Conservation (phyloP, 2,888 invertebrate genomes). For the Halictus quadricinctus region DNA sequence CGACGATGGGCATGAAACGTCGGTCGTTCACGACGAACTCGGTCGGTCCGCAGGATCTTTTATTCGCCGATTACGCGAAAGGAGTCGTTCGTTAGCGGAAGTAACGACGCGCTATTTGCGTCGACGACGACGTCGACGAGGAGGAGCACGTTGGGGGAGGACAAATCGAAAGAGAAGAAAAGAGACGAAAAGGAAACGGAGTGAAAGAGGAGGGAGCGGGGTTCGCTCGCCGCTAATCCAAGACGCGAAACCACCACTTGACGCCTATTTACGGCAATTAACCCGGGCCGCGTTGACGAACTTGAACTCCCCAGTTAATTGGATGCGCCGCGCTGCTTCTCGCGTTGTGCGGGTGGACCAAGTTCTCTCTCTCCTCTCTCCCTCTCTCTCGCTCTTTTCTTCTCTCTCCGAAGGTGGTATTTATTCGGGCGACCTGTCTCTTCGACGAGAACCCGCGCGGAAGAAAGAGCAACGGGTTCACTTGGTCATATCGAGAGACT, state of each 20-base stretch:
- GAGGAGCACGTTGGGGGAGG: background rate
- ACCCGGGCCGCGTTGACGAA: slow-evolving; percentile 72
- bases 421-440: slow-evolving; percentile 30
- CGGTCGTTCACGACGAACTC: background rate
- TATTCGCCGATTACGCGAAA: slow-evolving; percentile 4
- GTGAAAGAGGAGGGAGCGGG: slow-evolving; percentile 17
- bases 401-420: background rate
- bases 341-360: slow-evolving; percentile 16
- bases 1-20: background rate
- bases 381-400: background rate
- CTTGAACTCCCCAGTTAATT: slow-evolving; percentile 72
- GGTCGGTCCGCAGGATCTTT: slow-evolving; percentile 1
- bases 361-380: background rate
- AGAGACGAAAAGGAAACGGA: slow-evolving; percentile 24
- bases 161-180: slow-evolving; percentile 1
- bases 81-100: slow-evolving; percentile 8
- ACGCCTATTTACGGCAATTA: slow-evolving; percentile 75
- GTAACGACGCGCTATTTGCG: background rate
- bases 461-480: background rate
- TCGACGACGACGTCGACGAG: background rate
- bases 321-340: slow-evolving; percentile 41
- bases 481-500: slow-evolving; percentile 17
- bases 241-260: slow-evolving; percentile 73
- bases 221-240: slow-evolving; percentile 36
- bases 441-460: slow-evolving; percentile 8